Percentiles rank a stretch among this genome's conserved stretches.
Conservation (phyloP, 2,113 vertebrate species). For the Tragulus kanchil region DNA sequence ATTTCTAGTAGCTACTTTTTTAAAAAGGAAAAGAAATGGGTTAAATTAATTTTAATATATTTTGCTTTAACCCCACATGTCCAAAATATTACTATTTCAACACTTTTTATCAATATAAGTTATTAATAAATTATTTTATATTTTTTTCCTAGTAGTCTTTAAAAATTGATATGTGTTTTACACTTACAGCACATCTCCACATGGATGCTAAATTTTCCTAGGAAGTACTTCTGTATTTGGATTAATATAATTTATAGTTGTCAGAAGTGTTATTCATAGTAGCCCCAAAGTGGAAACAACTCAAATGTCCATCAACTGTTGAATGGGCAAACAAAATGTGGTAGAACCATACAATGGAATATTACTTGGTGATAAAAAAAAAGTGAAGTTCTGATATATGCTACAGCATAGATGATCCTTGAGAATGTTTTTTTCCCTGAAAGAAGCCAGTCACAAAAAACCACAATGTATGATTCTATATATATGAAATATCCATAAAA, state of each 20-base stretch:
- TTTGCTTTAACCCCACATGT: not conserved
- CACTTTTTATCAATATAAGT: not conserved
- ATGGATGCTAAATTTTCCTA: no score
- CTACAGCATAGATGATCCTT: not conserved
- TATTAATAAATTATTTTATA: not conserved
- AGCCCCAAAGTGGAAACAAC: not conserved
- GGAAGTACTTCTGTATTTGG: not conserved
- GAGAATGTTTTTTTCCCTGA: not conserved
- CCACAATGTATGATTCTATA: not conserved
- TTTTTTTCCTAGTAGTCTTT: not conserved
- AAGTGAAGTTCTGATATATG: not conserved
- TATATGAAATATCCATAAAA: not conserved
- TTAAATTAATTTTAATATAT: not conserved
- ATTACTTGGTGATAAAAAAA: not conserved
- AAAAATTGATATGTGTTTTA: conserved; percentile 26
- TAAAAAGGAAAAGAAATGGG: not conserved
- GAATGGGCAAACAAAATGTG: not conserved
- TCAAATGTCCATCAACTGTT: not conserved
- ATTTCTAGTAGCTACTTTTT: not conserved
- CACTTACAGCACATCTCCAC: not conserved
- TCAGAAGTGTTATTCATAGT: not conserved
- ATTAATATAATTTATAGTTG: conserved; percentile 1
- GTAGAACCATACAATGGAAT: not conserved
- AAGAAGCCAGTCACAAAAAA: not conserved
- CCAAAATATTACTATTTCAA: not conserved